A percentile compares a stretch with the other conserved stretches of the same genome.
phyloP scores from a whole-genome alignment of 2,113 vertebrate species.

The Macrotis lagotis region DNA sequence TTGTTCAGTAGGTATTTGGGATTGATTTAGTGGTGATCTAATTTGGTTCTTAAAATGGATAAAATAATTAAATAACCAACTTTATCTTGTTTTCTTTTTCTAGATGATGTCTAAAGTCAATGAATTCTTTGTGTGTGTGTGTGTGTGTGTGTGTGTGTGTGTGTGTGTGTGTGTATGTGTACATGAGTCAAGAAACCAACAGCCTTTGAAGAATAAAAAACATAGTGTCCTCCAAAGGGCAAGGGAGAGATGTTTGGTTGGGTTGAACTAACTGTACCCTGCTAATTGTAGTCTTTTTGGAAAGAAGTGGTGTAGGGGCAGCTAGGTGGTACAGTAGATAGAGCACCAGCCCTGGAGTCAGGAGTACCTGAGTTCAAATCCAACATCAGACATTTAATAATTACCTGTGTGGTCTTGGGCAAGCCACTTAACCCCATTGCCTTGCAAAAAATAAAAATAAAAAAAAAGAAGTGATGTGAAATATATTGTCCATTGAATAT shows the following conservation, averaged over 20 bases:
- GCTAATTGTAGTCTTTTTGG: not conserved
- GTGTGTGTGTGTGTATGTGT: not conserved
- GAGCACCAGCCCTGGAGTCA: too few species aligned
- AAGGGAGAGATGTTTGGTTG: not conserved
- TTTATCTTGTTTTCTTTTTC: not conserved
- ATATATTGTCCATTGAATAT: not conserved
- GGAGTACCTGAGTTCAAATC: too few species aligned
- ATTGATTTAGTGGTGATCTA: not conserved
- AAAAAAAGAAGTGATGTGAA: not conserved
- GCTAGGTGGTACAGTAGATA: too few species aligned
- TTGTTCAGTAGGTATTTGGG: not conserved
- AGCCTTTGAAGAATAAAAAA: not conserved
- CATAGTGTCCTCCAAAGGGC: not conserved
- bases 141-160: not conserved
- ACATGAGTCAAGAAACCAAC: not conserved
- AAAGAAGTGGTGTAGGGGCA: too few species aligned
- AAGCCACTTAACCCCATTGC: too few species aligned
- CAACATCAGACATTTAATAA: too few species aligned
- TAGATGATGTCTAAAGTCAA: not conserved
- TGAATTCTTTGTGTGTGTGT: not conserved
- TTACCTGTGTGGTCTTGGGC: too few species aligned
- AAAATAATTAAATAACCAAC: not conserved
- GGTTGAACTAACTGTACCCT: not conserved
- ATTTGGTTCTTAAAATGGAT: not conserved
- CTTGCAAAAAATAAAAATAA: too few species aligned